Evolutionary conservation across 2,888 invertebrate genomes (phyloP).

Genomic region (Cyaniris semiargus): DNA sequence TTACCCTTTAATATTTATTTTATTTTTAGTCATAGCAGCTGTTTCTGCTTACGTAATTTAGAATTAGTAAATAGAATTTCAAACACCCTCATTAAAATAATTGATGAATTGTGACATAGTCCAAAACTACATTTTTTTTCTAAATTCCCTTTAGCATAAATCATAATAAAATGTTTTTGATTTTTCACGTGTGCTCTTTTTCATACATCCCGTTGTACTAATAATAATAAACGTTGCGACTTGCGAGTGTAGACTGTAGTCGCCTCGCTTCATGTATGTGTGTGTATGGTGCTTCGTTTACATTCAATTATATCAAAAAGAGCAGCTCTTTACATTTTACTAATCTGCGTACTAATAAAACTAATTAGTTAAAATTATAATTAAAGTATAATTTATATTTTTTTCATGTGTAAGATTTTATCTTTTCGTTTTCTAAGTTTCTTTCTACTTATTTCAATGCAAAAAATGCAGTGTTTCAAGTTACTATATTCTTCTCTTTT

Average conservation of each 20-base stretch:
- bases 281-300: constrained; percentile 48
- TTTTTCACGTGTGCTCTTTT: constrained; percentile 53
- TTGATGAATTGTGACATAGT: too few relatives aligned
- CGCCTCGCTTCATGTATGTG: constrained; percentile 41
- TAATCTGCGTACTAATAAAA: too few relatives aligned
- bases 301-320: constrained; percentile 36
- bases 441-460: background rate
- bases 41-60: too few relatives aligned
- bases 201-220: constrained; percentile 47
- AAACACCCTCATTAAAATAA: too few relatives aligned
- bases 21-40: too few relatives aligned
- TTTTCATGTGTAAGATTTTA: background rate
- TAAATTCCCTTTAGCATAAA: too few relatives aligned
- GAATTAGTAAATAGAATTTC: too few relatives aligned
- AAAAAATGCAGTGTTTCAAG: background rate
- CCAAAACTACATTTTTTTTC: too few relatives aligned
- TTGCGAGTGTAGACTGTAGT: too few relatives aligned
- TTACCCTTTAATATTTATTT: too few relatives aligned
- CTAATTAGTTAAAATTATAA: background rate
- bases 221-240: constrained; percentile 48
- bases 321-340: background rate
- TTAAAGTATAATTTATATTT: background rate
- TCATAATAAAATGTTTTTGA: too few relatives aligned
- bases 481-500: too few relatives aligned
- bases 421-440: background rate